Evolutionary conservation across 2,113 vertebrate species (phyloP).

Genomic region (Myiagra hebetior): DNA sequence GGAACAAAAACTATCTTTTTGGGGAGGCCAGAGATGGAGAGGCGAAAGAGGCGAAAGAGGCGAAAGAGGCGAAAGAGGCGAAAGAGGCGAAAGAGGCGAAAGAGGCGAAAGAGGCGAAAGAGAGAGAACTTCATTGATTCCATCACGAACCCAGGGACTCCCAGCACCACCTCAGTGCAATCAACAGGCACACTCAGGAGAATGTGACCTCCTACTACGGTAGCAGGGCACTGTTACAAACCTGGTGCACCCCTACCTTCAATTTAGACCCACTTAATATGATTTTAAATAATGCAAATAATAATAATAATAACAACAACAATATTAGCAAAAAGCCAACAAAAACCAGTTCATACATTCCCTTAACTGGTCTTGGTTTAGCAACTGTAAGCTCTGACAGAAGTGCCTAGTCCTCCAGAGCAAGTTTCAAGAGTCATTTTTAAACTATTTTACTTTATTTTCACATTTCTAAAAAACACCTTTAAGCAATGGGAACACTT

Average conservation of each 20-base stretch:
- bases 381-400: background rate
- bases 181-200: background rate
- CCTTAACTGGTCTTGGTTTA: background rate
- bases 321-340: background rate
- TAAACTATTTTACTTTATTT: background rate
- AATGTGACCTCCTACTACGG: accelerated
- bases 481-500: background rate
- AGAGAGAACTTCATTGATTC: background rate
- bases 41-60: background rate
- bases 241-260: background rate
- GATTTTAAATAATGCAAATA: background rate
- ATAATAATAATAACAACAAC: background rate
- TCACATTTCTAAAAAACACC: background rate
- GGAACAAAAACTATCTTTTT: background rate
- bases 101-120: background rate
- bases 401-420: background rate
- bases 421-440: background rate
- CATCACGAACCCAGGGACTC: background rate
- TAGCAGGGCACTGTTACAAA: background rate
- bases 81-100: background rate
- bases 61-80: no score
- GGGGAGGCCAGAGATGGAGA: background rate
- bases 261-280: background rate
- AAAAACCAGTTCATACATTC: background rate
- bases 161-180: background rate